Base-by-base conservation (phyloP, 2,113 vertebrate genomes). In the Hyaena hyaena region DNA sequence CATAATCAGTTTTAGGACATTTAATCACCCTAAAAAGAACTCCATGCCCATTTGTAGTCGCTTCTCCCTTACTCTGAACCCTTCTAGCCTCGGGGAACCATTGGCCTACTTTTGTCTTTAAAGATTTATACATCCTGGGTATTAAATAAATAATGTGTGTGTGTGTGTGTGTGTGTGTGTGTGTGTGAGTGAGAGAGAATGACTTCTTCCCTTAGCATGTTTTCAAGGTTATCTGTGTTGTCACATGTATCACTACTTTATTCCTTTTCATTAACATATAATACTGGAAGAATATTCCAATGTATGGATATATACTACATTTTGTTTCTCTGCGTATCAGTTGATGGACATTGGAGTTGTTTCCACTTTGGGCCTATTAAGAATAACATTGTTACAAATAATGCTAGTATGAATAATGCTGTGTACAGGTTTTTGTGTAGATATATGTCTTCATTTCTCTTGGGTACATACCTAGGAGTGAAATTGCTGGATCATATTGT, bases 1-100 rank as follows among this genome's bases (percentile, higher is more conserved):
- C 55, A 58, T 74, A 77, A 82, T 61, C 86, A 35, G 76, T 95
- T 95, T 96, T 90, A 93, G 68, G 95, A 90, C 81, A 84, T 90
- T 92, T 91, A 58, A 45, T 96, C 45, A 88, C 86, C 55, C 55
- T 95, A 80, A 43, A 92, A 90, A 77, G 95, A 94, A 81, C 43
- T 88, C 53, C 43, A 35, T 82, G 33, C 5, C 43, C 43, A 94
- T 94, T 94, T 81, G 28, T 73, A 93, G 31, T 91, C 55, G 68
- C 45, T 94, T 85, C 48, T n/a, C 23, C 17, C 93, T 94, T 88
- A 48, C 93, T 50, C n/a, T 4, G 6, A 66, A 7, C 28, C 26
- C 84, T 74, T 48, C 74, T 15, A 92, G 88, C 66, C 68, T 39
- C 35, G 58, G 84, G 80, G 48, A 90, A 84, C 74, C 85, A 96